Conservation (phyloP, 1,140 invertebrate genomes). For the Diachasma alloeum region DNA sequence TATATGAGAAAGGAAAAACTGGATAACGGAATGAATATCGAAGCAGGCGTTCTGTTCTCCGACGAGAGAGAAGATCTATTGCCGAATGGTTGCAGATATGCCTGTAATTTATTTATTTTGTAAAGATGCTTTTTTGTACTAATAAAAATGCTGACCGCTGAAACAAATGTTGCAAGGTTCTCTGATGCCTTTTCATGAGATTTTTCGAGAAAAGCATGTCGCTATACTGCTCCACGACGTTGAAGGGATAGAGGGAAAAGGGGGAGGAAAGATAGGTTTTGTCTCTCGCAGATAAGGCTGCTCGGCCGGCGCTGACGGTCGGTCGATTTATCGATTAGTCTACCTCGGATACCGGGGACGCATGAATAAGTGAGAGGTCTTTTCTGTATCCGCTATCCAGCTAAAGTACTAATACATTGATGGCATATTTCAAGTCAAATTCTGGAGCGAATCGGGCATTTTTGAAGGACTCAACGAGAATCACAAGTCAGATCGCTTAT, state of each 20-base stretch:
- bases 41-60: not conserved
- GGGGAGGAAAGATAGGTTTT: not conserved
- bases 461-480: not conserved
- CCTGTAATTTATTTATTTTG: slow-evolving; percentile 65
- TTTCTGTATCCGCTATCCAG: slow-evolving; percentile 46
- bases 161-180: slow-evolving; percentile 24
- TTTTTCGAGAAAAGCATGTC: not conserved
- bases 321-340: slow-evolving; percentile 60
- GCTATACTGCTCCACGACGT: slow-evolving; percentile 5
- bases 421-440: not conserved
- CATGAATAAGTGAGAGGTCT: slow-evolving; percentile 60
- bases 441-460: not conserved
- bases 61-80: not conserved
- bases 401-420: not conserved
- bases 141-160: slow-evolving; percentile 58
- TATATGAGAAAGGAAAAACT: not conserved
- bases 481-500: not conserved
- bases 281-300: slow-evolving; percentile 44
- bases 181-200: too few relatives aligned
- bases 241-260: not conserved
- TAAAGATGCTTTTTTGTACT: slow-evolving; percentile 65
- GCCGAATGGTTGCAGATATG: not conserved
- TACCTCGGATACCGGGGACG: slow-evolving; percentile 51
- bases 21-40: not conserved
- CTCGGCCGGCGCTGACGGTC: slow-evolving; percentile 38